Percentiles rank a stretch among this genome's conserved stretches.
phyloP scores from a whole-genome alignment of 2,888 invertebrate genomes.

The Drosophila algonquin region DNA sequence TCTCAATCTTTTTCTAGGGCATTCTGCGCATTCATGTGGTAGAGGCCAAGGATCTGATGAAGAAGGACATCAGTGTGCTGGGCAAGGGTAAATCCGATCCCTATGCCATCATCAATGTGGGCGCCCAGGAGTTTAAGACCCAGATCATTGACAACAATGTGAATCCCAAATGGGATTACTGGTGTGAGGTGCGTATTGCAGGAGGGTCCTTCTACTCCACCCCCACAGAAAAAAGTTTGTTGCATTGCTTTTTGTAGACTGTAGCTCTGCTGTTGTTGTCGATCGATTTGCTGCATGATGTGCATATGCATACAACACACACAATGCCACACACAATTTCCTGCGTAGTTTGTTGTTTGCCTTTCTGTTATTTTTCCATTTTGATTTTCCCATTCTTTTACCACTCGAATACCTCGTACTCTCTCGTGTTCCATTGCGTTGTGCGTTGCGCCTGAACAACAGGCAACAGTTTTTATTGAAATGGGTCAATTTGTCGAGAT shows the following conservation, averaged over 20 bases:
- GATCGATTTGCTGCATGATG: slow-evolving; percentile 65
- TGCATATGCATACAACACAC: slow-evolving; percentile 38
- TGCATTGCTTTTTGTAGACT: slow-evolving; percentile 37
- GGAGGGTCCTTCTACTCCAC: not conserved
- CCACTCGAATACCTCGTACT: slow-evolving; percentile 54
- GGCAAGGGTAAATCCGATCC: slow-evolving; percentile 99
- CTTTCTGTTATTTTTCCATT: slow-evolving; percentile 27
- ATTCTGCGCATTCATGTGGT: slow-evolving; percentile 96
- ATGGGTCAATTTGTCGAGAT: slow-evolving; percentile 85
- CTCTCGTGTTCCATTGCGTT: slow-evolving; percentile 15
- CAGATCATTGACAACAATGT: slow-evolving; percentile 96
- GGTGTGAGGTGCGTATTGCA: slow-evolving; percentile 93
- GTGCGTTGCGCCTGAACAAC: slow-evolving; percentile 54
- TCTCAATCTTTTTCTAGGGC: slow-evolving; percentile 87
- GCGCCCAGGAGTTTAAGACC: slow-evolving; percentile 96
- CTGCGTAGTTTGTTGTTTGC: slow-evolving; percentile 39
- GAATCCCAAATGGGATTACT: slow-evolving; percentile 98
- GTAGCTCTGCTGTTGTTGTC: slow-evolving; percentile 46
- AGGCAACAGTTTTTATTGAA: slow-evolving; percentile 83
- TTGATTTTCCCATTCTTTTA: slow-evolving; percentile 46
- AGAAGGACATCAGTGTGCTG: slow-evolving; percentile 95
- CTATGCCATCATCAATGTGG: slow-evolving; percentile 95
- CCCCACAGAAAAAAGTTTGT: slow-evolving; percentile 9
- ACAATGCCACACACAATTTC: slow-evolving; percentile 28
- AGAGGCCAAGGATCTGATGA: slow-evolving; percentile 97